Evolutionary conservation across 2,113 vertebrate species (phyloP), one percentile per base, ranked within the genome.

Genomic region (Hyla sarda): DNA sequence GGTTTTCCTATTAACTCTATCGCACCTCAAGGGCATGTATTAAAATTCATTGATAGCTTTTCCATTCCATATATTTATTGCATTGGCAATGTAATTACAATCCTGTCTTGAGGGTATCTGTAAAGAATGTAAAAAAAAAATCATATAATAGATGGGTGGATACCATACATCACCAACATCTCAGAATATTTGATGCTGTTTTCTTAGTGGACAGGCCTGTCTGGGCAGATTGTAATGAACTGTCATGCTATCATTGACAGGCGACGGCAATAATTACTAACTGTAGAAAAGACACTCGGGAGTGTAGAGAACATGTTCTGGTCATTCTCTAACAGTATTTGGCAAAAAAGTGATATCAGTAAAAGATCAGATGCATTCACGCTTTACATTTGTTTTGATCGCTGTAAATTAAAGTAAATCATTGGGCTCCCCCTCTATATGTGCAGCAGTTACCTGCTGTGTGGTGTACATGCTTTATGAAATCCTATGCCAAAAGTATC

Each of bases 111-210:
- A 41, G 72, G 72, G 41, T 25, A 48, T 74, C 41, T 74, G 37
- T 47, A 74, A 16, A 74, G n/a, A 47, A 23, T 16, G 37, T 45
- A 9, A 14, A 23, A 37, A 73, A 25, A 25, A 54, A 76, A 76
- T 76, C 74, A 52, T 48, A 52, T 76, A 77, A 52, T 77, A 54
- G 47, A 77, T 32, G 48, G 47, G 74, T 77, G 48, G 47, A 77
- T 76, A 50, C 28, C 3, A 76, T 48, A 28, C 28, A 19, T 76
- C 45, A 76, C 47, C 12, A 17, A 52, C 48, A 50, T 16, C 48
- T 77, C 47, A 54, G n/a, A 75, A 28, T 25, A 30, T 77, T 48
- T 76, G 73, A 76, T 25, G 1, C 28, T 48, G 45, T 32, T 2
- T 32, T 48, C 72, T 25, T 28, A 25, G 16, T 47, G 19, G 47